These are phyloP conservation scores for Onchidella celtica DNA, from an alignment of 2,888 invertebrate species.

Conservation along the genomic window DNA sequence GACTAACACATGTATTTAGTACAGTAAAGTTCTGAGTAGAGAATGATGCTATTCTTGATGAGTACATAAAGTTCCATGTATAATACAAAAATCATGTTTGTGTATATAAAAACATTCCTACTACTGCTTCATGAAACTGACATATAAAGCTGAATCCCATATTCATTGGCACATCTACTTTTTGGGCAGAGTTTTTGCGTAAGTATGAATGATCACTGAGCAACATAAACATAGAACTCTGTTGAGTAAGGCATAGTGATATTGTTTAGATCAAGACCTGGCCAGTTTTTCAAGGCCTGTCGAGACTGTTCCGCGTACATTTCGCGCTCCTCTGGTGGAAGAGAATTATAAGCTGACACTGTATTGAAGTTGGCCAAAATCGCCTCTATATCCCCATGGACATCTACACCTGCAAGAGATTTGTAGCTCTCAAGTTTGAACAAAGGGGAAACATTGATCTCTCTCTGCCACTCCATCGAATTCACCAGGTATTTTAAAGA, in stretches of 20 bases:
- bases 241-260: slow-evolving; percentile 33
- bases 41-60: no score
- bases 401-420: slow-evolving; percentile 27
- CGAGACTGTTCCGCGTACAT: slow-evolving; percentile 25
- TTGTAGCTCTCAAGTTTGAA: slow-evolving; percentile 23
- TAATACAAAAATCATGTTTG: no score
- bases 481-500: slow-evolving; percentile 27
- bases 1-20: no score
- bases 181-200: no score
- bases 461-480: slow-evolving; percentile 32
- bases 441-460: neutral
- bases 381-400: slow-evolving; percentile 30
- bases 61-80: no score
- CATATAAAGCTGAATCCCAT: no score
- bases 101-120: no score
- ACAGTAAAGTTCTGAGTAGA: no score
- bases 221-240: slow-evolving; percentile 22
- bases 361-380: slow-evolving; percentile 31
- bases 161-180: no score
- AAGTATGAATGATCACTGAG: slow-evolving; percentile 1
- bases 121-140: no score
- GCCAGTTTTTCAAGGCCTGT: slow-evolving; percentile 11
- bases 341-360: slow-evolving; percentile 33
- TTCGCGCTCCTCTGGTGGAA: slow-evolving; percentile 25
- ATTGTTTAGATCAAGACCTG: slow-evolving; percentile 29